Conservation (phyloP, 1,140 invertebrate genomes). For the Yoshiicerus persimilis region DNA sequence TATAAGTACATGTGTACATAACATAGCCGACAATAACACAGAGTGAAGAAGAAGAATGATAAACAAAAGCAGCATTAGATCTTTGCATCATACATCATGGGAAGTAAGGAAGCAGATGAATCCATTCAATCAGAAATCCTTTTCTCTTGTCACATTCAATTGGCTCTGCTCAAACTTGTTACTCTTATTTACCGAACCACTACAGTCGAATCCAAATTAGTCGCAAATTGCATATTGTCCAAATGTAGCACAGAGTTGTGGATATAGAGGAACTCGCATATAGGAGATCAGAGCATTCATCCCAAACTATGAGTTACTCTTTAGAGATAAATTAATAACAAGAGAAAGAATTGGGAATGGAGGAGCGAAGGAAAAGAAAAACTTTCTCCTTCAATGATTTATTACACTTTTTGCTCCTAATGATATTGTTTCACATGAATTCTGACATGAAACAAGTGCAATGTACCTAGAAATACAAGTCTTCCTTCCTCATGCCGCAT, state of each 20-base stretch:
- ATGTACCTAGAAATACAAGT: no score
- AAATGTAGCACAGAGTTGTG: no score
- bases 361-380: background rate
- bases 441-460: background rate
- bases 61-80: background rate
- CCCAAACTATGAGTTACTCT: background rate
- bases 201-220: background rate
- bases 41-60: background rate
- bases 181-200: background rate
- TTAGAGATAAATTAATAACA: background rate
- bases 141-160: background rate
- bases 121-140: background rate
- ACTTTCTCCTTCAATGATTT: background rate
- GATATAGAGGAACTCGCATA: no score
- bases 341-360: background rate
- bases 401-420: background rate
- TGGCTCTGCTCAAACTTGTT: background rate
- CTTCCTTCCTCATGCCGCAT: no score
- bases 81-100: background rate
- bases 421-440: background rate
- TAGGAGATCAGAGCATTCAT: no score
- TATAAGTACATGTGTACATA: background rate
- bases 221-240: background rate
- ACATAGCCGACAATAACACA: background rate
- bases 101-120: background rate